Evolutionary conservation across 1,140 invertebrate genomes (phyloP), one percentile per base, ranked within the genome.

Genomic region (Musca vetustissima): DNA sequence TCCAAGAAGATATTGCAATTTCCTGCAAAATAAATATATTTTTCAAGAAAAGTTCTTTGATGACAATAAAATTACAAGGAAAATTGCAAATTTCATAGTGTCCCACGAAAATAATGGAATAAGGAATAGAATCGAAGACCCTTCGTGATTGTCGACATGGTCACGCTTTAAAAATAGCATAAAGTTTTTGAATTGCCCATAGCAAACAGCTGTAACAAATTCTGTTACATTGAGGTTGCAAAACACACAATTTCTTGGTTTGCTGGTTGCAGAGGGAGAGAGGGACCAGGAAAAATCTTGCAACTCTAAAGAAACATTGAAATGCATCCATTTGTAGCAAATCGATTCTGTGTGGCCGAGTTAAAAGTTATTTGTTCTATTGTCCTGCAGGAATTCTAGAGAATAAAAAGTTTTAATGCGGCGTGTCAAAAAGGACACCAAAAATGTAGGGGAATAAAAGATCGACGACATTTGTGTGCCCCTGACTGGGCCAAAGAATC

Each of bases 351-450:
- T 52, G 49, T 52, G 55, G 36, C 36, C 36, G 36, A 43, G 36
- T 43, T 43, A 6, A 43, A n/a, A 43, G 6, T 43, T 43, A 11
- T 1, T 43, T 43, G 36, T 43, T 11, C 36, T 13, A 9, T 43
- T 43, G 36, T 43, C 36, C 11, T 13, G 6, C 2, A n/a, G 11
- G 7, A 13, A 24, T 57, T 61, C 57, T 11, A 2, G 19, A 21
- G 57, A 61, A 61, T 61, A 61, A 61, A 61, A 61, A 61, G 57
- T 61, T 61, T 61, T 61, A 61, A 61, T 61, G 32, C 36, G 17
- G 57, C 57, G 17, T 61, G 28, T 21, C 28, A 19, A 43, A 24
- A 43, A 4, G 21, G 2, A 36, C 43, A 11, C 28, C 11, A 61
- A n/a, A 61, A 61, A 61, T 19, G n/a, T 43, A n/a, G n/a, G n/a